Conservation (phyloP, 2,113 vertebrate genomes). For the Dromaius novaehollandiae region DNA sequence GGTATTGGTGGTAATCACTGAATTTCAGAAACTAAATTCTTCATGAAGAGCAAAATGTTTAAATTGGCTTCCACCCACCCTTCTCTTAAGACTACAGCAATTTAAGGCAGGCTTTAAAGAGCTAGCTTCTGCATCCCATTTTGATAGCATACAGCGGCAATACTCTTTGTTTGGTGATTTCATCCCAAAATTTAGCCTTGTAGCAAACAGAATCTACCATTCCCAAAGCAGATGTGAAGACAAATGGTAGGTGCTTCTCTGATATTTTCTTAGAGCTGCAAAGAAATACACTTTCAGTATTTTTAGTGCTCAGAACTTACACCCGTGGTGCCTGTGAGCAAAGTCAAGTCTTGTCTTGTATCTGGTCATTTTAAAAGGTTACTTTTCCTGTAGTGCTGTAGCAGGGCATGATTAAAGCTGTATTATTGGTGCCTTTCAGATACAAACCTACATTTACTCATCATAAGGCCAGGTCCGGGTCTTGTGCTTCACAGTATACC, state of each 20-base stretch:
- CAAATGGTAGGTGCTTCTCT: neutral
- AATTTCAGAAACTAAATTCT: neutral
- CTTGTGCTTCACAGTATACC: neutral
- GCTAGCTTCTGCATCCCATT: conserved; percentile 8
- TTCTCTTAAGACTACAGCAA: neutral
- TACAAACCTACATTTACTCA: neutral
- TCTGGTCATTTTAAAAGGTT: neutral
- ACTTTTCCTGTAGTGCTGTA: neutral
- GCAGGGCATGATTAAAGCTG: neutral
- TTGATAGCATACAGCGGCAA: neutral
- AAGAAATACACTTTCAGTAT: neutral
- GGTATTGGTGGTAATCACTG: neutral
- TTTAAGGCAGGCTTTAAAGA: conserved; percentile 46
- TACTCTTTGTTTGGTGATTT: conserved; percentile 25
- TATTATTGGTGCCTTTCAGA: neutral
- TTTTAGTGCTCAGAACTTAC: neutral
- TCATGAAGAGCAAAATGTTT: neutral
- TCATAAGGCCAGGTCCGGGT: neutral
- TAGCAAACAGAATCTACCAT: neutral
- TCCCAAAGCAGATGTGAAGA: conserved; percentile 5
- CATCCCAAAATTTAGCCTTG: neutral
- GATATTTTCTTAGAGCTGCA: neutral
- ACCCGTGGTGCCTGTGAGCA: neutral
- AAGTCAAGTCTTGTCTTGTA: neutral
- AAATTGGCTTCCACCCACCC: neutral